Evolutionary conservation across 2,888 invertebrate species (phyloP).

Genomic region (Drosophila gaucha): DNA sequence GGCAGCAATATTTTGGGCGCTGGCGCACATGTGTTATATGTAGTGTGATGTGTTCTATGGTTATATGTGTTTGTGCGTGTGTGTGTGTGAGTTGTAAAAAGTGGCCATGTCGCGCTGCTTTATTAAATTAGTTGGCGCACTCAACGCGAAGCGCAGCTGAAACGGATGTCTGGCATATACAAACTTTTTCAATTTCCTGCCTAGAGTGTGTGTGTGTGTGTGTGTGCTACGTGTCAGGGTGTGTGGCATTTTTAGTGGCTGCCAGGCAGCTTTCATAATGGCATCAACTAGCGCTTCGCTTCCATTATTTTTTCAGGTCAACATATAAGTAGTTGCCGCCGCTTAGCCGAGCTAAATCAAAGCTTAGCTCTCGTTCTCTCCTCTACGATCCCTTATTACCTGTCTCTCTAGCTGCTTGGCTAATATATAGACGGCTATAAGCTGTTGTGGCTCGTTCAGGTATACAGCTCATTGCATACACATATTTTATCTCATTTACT

Average conservation of each 20-base stretch:
- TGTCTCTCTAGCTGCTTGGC: background rate
- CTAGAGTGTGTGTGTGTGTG: background rate
- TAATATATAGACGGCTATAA: slow-evolving; percentile 9
- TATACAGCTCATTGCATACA: slow-evolving; percentile 36
- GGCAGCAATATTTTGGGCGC: slow-evolving; percentile 36
- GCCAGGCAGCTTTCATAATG: slow-evolving; percentile 40
- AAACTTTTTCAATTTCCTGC: slow-evolving; percentile 78
- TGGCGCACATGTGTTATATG: slow-evolving; percentile 28
- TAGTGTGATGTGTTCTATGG: slow-evolving; percentile 19
- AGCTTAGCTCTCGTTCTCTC: background rate
- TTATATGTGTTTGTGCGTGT: slow-evolving; percentile 10
- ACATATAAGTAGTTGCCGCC: slow-evolving; percentile 16
- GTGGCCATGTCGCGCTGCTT: slow-evolving; percentile 68
- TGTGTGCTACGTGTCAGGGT: slow-evolving; percentile 15
- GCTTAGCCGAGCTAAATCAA: slow-evolving; percentile 53
- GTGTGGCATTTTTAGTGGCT: slow-evolving; percentile 43
- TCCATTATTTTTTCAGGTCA: slow-evolving; percentile 30
- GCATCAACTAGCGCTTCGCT: slow-evolving; percentile 31
- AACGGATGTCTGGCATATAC: slow-evolving; percentile 68
- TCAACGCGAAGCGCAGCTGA: slow-evolving; percentile 56
- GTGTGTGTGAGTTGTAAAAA: slow-evolving; percentile 48
- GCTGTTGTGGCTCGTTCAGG: slow-evolving; percentile 29
- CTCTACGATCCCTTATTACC: background rate
- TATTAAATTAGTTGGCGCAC: slow-evolving; percentile 77
- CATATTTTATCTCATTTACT: slow-evolving; percentile 78